phyloP scores from a whole-genome alignment of 2,888 invertebrate genomes.

The Eugnorisma glareosa region DNA sequence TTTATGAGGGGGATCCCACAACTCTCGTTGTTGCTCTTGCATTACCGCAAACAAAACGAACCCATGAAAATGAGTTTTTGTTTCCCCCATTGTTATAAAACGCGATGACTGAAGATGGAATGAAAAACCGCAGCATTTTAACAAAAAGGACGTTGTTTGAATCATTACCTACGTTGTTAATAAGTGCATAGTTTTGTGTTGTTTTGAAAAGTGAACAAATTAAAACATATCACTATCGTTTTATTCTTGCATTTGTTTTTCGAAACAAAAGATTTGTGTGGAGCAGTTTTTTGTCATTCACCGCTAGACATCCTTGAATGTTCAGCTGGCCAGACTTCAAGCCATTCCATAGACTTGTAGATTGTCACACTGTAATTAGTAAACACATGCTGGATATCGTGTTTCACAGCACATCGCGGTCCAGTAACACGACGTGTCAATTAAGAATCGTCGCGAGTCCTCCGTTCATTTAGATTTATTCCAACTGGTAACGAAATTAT shows the following conservation, averaged over 20 bases:
- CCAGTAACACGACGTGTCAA: slow-evolving; percentile 85
- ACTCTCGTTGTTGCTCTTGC: slow-evolving; percentile 81
- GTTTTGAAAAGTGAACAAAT: slow-evolving; percentile 25
- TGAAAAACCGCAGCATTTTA: slow-evolving; percentile 63
- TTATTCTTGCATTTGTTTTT: slow-evolving; percentile 24
- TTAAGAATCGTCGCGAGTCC: slow-evolving; percentile 77
- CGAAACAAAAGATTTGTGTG: slow-evolving; percentile 21
- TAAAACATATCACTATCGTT: background rate
- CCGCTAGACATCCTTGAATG: slow-evolving; percentile 65
- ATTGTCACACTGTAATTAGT: slow-evolving; percentile 80
- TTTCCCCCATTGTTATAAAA: slow-evolving; percentile 75
- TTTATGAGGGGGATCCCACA: slow-evolving; percentile 78
- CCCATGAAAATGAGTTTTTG: slow-evolving; percentile 77
- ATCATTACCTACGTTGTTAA: slow-evolving; percentile 34
- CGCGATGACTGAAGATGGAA: slow-evolving; percentile 65
- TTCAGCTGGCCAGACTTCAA: slow-evolving; percentile 63
- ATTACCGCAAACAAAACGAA: slow-evolving; percentile 82
- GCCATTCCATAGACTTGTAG: slow-evolving; percentile 67
- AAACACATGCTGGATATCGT: slow-evolving; percentile 77
- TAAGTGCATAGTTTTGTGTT: slow-evolving; percentile 32
- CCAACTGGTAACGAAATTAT: slow-evolving; percentile 83
- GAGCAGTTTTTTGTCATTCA: slow-evolving; percentile 39
- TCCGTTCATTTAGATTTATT: slow-evolving; percentile 84
- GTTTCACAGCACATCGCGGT: slow-evolving; percentile 79
- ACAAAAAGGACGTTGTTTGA: slow-evolving; percentile 40